Evolutionary conservation across 1,140 invertebrate species (phyloP).

Genomic region (Portunus trituberculatus): DNA sequence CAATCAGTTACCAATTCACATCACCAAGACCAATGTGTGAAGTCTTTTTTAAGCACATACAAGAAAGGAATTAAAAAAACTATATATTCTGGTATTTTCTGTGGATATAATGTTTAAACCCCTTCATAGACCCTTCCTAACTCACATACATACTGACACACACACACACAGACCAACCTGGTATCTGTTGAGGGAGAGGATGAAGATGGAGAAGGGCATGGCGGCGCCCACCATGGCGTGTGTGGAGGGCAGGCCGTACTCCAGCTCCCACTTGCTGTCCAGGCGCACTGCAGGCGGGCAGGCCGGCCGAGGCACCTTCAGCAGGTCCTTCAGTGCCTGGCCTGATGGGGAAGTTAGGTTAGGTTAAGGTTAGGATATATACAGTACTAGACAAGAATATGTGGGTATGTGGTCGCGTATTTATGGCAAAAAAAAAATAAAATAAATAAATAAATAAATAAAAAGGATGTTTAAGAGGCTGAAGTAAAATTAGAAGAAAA

Average conservation of each 20-base stretch:
- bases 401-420: too few species aligned
- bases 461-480: too few species aligned
- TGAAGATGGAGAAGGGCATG: slow-evolving; percentile 91
- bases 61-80: too few species aligned
- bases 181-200: slow-evolving; percentile 90
- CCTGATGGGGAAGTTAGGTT: slow-evolving; percentile 82
- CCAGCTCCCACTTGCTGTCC: slow-evolving; percentile 91
- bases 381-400: neutral
- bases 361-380: slow-evolving; percentile 72
- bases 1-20: too few species aligned
- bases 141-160: slow-evolving; percentile 63
- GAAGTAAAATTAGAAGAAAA: too few species aligned
- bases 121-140: too few species aligned
- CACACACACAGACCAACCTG: slow-evolving; percentile 82
- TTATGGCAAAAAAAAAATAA: too few species aligned
- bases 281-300: slow-evolving; percentile 90
- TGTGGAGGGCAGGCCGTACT: slow-evolving; percentile 96
- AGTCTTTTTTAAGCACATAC: too few species aligned
- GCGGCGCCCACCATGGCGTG: slow-evolving; percentile 94
- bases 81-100: too few species aligned
- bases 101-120: too few species aligned
- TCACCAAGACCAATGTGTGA: too few species aligned
- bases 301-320: slow-evolving; percentile 90
- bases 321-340: slow-evolving; percentile 92
- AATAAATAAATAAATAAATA: too few species aligned